Conservation (phyloP, 2,113 vertebrate genomes). For the Sander lucioperca region DNA sequence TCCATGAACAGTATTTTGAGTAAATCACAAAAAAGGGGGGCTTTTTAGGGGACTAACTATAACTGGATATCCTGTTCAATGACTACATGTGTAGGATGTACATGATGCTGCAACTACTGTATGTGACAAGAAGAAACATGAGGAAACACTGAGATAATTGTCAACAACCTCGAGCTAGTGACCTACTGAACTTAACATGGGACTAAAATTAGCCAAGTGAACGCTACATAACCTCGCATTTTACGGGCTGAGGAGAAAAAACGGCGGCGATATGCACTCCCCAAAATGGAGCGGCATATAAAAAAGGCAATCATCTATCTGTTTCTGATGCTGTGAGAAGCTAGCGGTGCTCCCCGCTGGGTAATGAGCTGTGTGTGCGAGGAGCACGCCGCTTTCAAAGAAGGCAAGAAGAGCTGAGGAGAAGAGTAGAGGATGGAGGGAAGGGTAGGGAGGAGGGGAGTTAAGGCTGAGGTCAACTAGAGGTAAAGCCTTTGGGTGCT, state of each 20-base stretch:
- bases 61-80: too few species aligned
- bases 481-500: conserved; percentile 78
- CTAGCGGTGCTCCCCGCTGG: conserved; percentile 11
- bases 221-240: not conserved
- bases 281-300: not conserved
- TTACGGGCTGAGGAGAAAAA: not conserved
- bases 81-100: too few species aligned
- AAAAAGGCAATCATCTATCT: conserved; percentile 23
- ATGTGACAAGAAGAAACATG: conserved; percentile 29
- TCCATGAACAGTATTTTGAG: conserved; percentile 8
- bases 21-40: conserved; percentile 8
- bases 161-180: conserved; percentile 32
- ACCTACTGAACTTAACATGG: conserved; percentile 50
- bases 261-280: not conserved
- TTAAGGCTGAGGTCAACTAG: conserved; percentile 72
- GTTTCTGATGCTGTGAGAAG: conserved; percentile 27
- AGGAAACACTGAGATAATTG: conserved; percentile 21
- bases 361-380: conserved; percentile 56
- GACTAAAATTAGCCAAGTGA: conserved; percentile 31
- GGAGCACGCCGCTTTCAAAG: conserved; percentile 41
- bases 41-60: conserved; percentile 20
- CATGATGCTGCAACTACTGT: not conserved
- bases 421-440: not conserved
- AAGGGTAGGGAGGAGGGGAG: conserved; percentile 22
- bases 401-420: conserved; percentile 22